These are phyloP conservation scores for Anomalospiza imberbis DNA, from an alignment of 2,797 vertebrate genomes.

Conservation along the genomic window DNA sequence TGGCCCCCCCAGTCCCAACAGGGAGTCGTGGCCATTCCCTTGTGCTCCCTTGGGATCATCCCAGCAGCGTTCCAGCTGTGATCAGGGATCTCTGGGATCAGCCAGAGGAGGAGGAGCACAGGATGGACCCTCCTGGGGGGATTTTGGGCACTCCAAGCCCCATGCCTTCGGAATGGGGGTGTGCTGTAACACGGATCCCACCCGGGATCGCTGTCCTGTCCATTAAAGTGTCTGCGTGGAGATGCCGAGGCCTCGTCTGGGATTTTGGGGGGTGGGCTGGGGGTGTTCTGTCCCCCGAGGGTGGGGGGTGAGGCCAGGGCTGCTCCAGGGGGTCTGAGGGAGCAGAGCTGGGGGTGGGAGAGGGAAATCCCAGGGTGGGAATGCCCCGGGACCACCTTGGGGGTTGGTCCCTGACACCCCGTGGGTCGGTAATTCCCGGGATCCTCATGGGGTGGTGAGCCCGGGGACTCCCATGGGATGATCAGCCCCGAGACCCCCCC, in stretches of 20 bases:
- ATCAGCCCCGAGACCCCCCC: no score
- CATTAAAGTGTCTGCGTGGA: background rate
- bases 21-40: background rate
- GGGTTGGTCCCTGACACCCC: rapidly evolving
- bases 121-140: rapidly evolving
- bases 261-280: rapidly evolving
- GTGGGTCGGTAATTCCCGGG: background rate
- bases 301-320: rapidly evolving
- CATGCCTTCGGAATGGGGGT: rapidly evolving
- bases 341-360: background rate
- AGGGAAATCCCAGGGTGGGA: background rate
- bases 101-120: rapidly evolving
- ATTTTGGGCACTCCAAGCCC: rapidly evolving
- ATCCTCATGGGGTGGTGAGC: rapidly evolving
- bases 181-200: rapidly evolving
- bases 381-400: background rate
- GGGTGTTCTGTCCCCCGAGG: background rate
- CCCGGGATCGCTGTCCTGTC: rapidly evolving
- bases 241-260: rapidly evolving
- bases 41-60: background rate
- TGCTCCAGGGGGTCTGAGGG: rapidly evolving
- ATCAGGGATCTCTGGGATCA: background rate
- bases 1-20: rapidly evolving
- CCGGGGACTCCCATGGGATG: background rate
- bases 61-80: rapidly evolving